These are phyloP conservation scores for Erythrocercus mccallii DNA, from an alignment of 2,113 vertebrate species.

Conservation along the genomic window DNA sequence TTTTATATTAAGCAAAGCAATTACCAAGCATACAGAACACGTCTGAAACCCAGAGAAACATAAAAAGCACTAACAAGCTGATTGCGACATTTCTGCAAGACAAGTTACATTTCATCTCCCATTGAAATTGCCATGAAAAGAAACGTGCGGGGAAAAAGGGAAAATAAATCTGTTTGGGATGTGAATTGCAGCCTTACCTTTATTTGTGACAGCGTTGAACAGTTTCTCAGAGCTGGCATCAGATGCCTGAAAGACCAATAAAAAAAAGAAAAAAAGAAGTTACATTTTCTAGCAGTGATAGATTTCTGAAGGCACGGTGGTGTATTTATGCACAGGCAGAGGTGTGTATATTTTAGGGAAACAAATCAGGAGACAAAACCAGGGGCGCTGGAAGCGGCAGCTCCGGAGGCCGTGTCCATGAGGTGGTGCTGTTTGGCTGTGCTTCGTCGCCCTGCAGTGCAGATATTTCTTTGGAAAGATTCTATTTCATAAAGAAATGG, in stretches of 20 bases:
- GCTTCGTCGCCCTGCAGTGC: conserved; percentile 51
- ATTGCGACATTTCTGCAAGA: conserved; percentile 40
- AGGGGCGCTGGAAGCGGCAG: background rate
- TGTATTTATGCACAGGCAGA: background rate
- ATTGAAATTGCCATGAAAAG: conserved; percentile 47
- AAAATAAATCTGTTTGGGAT: background rate
- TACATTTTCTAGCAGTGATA: conserved; percentile 2
- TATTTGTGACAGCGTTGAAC: conserved; percentile 91
- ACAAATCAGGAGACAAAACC: conserved; percentile 39
- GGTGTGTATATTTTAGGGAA: background rate
- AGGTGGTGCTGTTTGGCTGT: conserved; percentile 87
- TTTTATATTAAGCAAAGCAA: conserved; percentile 57
- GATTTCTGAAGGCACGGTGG: background rate
- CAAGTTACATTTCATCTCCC: conserved; percentile 45
- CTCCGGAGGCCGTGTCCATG: conserved; percentile 64
- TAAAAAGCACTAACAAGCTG: conserved; percentile 62
- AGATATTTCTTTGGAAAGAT: conserved; percentile 4
- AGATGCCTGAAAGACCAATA: conserved; percentile 85
- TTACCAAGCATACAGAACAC: conserved; percentile 47
- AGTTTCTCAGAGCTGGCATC: conserved; percentile 95
- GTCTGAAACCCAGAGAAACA: conserved; percentile 59
- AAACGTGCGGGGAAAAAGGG: background rate
- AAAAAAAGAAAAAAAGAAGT: background rate
- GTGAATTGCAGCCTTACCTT: conserved; percentile 81
- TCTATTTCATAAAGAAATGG: conserved; percentile 24